Percentiles rank a stretch among this genome's conserved stretches.
These are phyloP conservation scores for Stomatorhinus ivindoensis DNA, from an alignment of 2,113 vertebrate genomes.

Conservation along the genomic window DNA sequence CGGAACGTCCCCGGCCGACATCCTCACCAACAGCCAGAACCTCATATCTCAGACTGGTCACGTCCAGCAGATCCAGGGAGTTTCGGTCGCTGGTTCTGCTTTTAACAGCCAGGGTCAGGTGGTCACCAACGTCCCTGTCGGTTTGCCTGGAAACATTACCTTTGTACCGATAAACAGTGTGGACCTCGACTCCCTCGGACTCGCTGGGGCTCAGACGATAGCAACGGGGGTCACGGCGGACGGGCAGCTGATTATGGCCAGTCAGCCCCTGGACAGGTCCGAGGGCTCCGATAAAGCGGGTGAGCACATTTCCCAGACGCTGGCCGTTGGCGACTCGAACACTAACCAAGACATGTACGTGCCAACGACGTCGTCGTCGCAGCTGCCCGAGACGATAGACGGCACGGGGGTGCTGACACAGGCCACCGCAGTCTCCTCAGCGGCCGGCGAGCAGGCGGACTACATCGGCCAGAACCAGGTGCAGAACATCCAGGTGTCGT, in stretches of 20 bases:
- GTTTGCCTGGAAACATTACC: slow-evolving; percentile 94
- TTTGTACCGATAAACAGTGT: slow-evolving; percentile 98
- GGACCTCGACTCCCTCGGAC: slow-evolving; percentile 94
- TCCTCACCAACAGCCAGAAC: slow-evolving; percentile 76
- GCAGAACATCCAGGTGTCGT: slow-evolving; percentile 80
- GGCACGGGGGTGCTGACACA: slow-evolving; percentile 83
- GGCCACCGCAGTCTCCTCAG: slow-evolving; percentile 65
- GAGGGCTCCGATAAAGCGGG: slow-evolving; percentile 81
- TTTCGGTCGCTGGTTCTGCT: slow-evolving; percentile 83
- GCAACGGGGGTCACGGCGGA: slow-evolving; percentile 92
- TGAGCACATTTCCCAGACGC: slow-evolving; percentile 80
- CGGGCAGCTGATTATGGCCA: slow-evolving; percentile 86
- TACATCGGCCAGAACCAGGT: slow-evolving; percentile 83
- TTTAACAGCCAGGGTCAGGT: slow-evolving; percentile 94
- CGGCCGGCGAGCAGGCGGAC: slow-evolving; percentile 70
- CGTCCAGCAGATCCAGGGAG: slow-evolving; percentile 87
- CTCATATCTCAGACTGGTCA: slow-evolving; percentile 91
- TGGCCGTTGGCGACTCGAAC: slow-evolving; percentile 69
- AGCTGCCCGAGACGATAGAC: slow-evolving; percentile 77
- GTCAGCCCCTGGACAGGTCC: slow-evolving; percentile 76
- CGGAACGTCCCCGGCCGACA: slow-evolving; percentile 73
- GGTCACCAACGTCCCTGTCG: slow-evolving; percentile 93
- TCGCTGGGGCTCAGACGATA: slow-evolving; percentile 92
- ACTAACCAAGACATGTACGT: slow-evolving; percentile 88
- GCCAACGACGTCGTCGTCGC: slow-evolving; percentile 85